Evolutionary conservation across 2,113 vertebrate genomes (phyloP).

Genomic region (Rhea pennata): DNA sequence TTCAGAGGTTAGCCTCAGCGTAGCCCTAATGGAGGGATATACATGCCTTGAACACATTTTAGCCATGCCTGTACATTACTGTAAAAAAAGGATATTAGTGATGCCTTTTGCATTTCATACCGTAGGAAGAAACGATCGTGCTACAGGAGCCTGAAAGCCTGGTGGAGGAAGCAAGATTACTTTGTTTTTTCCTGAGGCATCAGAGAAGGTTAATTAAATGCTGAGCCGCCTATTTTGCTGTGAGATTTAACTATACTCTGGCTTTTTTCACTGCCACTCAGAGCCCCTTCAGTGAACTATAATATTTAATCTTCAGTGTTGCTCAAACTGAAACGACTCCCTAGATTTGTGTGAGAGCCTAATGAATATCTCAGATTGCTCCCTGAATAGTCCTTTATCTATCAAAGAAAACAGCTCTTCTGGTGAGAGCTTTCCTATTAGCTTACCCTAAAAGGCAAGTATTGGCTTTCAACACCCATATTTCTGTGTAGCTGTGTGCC

Average conservation of each 20-base stretch:
- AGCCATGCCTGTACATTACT: background rate
- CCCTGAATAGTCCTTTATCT: slow-evolving; percentile 39
- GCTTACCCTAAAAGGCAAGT: background rate
- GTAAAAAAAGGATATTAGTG: background rate
- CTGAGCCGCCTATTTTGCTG: background rate
- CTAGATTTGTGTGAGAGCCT: slow-evolving; percentile 44
- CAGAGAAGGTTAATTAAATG: slow-evolving; percentile 65
- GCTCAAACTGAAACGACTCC: slow-evolving; percentile 39
- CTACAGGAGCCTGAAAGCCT: background rate
- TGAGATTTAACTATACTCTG: slow-evolving; percentile 50
- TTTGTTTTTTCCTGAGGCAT: slow-evolving; percentile 40
- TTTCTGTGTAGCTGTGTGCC: background rate
- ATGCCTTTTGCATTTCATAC: slow-evolving; percentile 29
- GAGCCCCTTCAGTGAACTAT: slow-evolving; percentile 28
- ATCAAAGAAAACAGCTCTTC: slow-evolving; percentile 23
- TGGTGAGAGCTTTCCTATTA: slow-evolving; percentile 50
- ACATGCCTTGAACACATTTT: background rate
- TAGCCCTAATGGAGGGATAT: background rate
- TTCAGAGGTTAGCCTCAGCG: background rate
- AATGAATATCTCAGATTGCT: slow-evolving; percentile 50
- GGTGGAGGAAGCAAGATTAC: background rate
- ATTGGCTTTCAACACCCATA: background rate
- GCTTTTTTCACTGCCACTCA: slow-evolving; percentile 58
- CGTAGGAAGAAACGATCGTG: slow-evolving; percentile 29
- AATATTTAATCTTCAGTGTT: slow-evolving; percentile 58